Evolutionary conservation across 2,113 vertebrate species (phyloP).

Genomic region (Geococcyx californianus): DNA sequence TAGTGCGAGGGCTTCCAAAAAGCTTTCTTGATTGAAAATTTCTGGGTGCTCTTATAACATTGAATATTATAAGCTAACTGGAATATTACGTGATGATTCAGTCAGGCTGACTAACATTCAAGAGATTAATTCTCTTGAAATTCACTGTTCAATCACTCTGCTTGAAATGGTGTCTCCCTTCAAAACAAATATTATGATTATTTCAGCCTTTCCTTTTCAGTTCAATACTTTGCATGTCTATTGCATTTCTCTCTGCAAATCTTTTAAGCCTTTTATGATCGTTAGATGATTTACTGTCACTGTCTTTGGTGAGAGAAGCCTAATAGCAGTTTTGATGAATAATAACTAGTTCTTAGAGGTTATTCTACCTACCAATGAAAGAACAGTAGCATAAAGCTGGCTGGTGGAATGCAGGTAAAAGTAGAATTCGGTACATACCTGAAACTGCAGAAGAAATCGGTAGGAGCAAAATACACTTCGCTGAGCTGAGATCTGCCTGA

Average conservation of each 20-base stretch:
- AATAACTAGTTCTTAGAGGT: background rate
- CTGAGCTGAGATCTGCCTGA: background rate
- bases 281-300: background rate
- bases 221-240: background rate
- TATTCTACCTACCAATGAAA: background rate
- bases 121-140: constrained; percentile 24
- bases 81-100: constrained; percentile 8
- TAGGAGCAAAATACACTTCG: background rate
- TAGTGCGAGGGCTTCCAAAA: background rate
- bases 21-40: constrained; percentile 23
- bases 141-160: background rate
- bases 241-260: background rate
- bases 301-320: background rate
- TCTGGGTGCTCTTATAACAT: background rate
- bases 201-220: background rate
- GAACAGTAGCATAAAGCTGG: background rate
- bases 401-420: background rate
- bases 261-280: background rate
- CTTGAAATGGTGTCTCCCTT: background rate
- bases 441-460: background rate
- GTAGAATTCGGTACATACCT: background rate
- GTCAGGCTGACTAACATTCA: background rate
- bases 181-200: constrained; percentile 9
- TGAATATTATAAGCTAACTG: background rate
- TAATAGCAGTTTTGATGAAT: background rate